Conservation (phyloP, 2,888 invertebrate species). For the Crepidodera aurea region DNA sequence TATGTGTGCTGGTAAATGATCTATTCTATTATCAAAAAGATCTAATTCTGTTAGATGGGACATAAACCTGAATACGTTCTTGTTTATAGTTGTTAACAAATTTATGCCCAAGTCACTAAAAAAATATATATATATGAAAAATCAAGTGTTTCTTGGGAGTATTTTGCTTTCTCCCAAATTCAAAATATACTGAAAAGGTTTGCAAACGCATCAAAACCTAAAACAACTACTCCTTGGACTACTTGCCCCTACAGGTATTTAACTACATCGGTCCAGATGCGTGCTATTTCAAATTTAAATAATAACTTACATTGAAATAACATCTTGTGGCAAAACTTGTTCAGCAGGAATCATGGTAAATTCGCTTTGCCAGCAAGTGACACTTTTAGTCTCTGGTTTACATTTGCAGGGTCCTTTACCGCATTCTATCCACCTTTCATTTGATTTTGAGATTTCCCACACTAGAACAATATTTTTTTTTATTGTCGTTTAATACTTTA, state of each 20-base stretch:
- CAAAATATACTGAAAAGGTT: too few species aligned
- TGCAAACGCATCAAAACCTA: too few species aligned
- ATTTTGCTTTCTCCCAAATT: too few species aligned
- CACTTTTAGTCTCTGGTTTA: constrained; percentile 68
- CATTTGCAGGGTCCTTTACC: constrained; percentile 72
- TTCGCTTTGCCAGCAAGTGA: constrained; percentile 75
- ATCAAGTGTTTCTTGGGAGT: too few species aligned
- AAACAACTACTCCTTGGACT: too few species aligned
- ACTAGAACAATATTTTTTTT: constrained; percentile 64
- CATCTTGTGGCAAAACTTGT: constrained; percentile 71
- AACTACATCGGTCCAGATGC: too few species aligned
- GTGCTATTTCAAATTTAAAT: too few species aligned
- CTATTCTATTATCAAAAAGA: constrained; percentile 77
- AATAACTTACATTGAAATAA: constrained; percentile 68
- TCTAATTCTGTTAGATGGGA: constrained; percentile 71
- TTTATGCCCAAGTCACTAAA: constrained; percentile 78
- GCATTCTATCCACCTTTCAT: constrained; percentile 71
- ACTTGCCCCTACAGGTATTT: too few species aligned
- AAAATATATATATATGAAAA: constrained; percentile 41
- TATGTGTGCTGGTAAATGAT: constrained; percentile 70
- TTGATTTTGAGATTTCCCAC: constrained; percentile 69
- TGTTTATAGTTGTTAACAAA: constrained; percentile 72
- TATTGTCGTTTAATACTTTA: not conserved
- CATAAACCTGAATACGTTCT: constrained; percentile 73
- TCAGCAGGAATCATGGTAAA: constrained; percentile 68